Conservation (phyloP, 2,888 invertebrate genomes). For the Micoletzkya japonica region DNA sequence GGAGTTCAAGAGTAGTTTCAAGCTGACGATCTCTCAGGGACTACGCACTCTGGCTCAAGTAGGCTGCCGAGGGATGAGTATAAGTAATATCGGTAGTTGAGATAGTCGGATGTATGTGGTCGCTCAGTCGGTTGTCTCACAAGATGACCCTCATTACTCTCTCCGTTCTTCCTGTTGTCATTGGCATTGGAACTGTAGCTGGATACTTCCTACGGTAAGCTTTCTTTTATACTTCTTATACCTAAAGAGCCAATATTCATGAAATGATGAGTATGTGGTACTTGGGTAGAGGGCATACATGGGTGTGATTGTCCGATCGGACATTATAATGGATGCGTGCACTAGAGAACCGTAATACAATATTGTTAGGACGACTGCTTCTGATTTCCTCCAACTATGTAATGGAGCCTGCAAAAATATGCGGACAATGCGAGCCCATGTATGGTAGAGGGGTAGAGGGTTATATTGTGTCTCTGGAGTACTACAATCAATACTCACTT, state of each 20-base stretch:
- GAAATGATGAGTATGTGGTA: too few relatives aligned
- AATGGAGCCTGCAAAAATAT: too few relatives aligned
- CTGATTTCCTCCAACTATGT: too few relatives aligned
- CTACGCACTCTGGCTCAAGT: conserved; percentile 85
- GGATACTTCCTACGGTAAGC: conserved; percentile 17
- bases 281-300: too few relatives aligned
- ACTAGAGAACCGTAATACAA: too few relatives aligned
- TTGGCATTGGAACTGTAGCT: conserved; percentile 15
- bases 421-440: too few relatives aligned
- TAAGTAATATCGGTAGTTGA: conserved; percentile 38
- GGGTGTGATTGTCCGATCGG: too few relatives aligned
- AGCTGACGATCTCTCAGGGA: conserved; percentile 88
- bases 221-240: not conserved
- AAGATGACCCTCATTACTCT: conserved; percentile 83
- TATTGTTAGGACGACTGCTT: too few relatives aligned
- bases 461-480: too few relatives aligned
- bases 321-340: too few relatives aligned
- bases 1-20: conserved; percentile 95
- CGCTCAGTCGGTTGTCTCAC: conserved; percentile 84
- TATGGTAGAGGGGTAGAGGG: too few relatives aligned
- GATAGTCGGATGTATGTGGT: conserved; percentile 76
- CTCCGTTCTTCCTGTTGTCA: conserved; percentile 26
- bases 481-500: not conserved
- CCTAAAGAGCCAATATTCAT: too few relatives aligned
- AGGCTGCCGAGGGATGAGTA: conserved; percentile 18